A percentile compares a stretch with the other conserved stretches of the same genome.
phyloP scores from a whole-genome alignment of 2,888 invertebrate genomes.

The Brenthis ino region DNA sequence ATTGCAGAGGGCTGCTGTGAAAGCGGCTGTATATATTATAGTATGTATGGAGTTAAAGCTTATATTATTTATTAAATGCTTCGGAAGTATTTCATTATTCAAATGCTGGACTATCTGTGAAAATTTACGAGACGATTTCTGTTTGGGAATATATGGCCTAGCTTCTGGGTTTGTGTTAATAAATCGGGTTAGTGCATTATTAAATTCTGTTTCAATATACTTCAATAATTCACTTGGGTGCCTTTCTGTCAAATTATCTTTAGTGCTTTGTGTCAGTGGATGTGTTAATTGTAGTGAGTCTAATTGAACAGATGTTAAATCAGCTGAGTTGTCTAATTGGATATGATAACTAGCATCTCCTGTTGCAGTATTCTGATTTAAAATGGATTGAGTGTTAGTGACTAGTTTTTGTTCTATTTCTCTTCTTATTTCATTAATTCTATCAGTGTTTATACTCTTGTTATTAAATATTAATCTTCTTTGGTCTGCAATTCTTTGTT shows the following conservation, averaged over 20 bases:
- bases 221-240: too few relatives aligned
- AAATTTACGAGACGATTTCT: constrained; percentile 32
- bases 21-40: constrained; percentile 9
- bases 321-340: too few relatives aligned
- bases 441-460: too few relatives aligned
- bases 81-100: constrained; percentile 23
- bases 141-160: constrained; percentile 32
- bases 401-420: too few relatives aligned
- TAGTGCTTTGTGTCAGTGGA: too few relatives aligned
- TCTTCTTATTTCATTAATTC: too few relatives aligned
- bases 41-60: constrained; percentile 5
- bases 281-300: too few relatives aligned
- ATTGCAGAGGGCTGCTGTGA: constrained; percentile 14
- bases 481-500: constrained; percentile 35
- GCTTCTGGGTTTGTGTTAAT: neutral
- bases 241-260: too few relatives aligned
- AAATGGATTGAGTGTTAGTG: too few relatives aligned
- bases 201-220: neutral
- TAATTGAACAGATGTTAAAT: too few relatives aligned
- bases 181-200: neutral
- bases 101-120: constrained; percentile 28
- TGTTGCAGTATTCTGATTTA: too few relatives aligned
- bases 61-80: constrained; percentile 6
- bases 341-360: too few relatives aligned
- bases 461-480: constrained; percentile 20